Conservation (phyloP, 2,113 vertebrate genomes). For the Furnarius figulus region DNA sequence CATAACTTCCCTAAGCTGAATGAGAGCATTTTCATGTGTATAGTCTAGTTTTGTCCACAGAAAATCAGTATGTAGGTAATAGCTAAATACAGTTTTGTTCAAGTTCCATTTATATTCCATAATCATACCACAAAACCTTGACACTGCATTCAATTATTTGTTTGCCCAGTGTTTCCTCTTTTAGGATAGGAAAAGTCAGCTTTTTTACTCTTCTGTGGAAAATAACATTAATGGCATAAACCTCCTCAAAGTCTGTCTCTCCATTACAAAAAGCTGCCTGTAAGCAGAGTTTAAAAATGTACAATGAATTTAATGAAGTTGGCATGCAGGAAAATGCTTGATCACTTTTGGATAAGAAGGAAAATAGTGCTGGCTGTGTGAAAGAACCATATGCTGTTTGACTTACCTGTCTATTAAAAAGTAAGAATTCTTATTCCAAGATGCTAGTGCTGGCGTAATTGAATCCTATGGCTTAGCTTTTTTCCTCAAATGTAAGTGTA, state of each 20-base stretch:
- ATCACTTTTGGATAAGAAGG: neutral
- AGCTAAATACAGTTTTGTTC: neutral
- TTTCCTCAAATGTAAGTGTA: neutral
- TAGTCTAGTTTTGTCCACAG: neutral
- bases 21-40: neutral
- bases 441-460: neutral
- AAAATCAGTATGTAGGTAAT: neutral
- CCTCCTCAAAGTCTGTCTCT: neutral
- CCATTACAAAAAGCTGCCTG: neutral
- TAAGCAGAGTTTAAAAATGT: neutral
- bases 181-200: neutral
- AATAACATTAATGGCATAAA: neutral
- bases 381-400: neutral
- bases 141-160: neutral
- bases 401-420: neutral
- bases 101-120: neutral
- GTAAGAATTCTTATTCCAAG: neutral
- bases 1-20: neutral
- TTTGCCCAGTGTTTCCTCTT: neutral
- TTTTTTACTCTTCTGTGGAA: neutral
- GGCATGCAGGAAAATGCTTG: neutral
- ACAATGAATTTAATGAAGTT: neutral
- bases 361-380: neutral
- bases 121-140: neutral
- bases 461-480: neutral